Percentiles rank a stretch among this genome's conserved stretches.
Conservation (phyloP, 92 coral and sea anemone genomes). For the Porites cylindrica region DNA sequence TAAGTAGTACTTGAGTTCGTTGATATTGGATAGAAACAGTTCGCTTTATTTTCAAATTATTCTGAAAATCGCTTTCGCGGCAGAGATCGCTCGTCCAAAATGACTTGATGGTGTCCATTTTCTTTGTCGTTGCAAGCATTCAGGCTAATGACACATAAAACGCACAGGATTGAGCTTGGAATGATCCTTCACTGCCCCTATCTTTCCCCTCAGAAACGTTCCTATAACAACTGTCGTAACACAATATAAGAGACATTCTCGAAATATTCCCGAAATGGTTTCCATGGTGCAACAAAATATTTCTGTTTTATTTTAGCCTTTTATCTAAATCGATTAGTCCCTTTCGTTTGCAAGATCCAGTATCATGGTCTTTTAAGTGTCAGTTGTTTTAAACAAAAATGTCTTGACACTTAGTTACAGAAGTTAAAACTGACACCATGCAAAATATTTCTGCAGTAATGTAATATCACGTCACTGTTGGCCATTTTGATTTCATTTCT, state of each 20-base stretch:
- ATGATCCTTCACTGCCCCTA: background rate
- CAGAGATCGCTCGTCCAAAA: background rate
- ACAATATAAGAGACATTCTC: background rate
- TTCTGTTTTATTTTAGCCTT: background rate
- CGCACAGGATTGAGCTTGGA: background rate
- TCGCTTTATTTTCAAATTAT: background rate
- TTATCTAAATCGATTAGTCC: background rate
- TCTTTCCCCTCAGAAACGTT: background rate
- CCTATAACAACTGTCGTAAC: background rate
- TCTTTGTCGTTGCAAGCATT: background rate
- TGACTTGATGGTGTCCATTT: too few species aligned
- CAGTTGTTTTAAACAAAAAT: background rate
- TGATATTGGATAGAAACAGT: background rate
- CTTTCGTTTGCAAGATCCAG: background rate
- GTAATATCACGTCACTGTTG: too few species aligned
- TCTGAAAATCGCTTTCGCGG: background rate
- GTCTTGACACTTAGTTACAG: too few species aligned
- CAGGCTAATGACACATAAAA: background rate
- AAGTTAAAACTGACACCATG: too few species aligned
- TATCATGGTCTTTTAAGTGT: background rate
- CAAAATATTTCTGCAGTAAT: too few species aligned
- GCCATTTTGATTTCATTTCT: too few species aligned
- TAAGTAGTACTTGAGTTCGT: background rate
- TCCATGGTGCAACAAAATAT: conserved; percentile 23
- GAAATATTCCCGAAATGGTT: conserved; percentile 1